Evolutionary conservation across 2,888 invertebrate genomes (phyloP), one percentile per base, ranked within the genome.

Genomic region (Oscheius sp.): DNA sequence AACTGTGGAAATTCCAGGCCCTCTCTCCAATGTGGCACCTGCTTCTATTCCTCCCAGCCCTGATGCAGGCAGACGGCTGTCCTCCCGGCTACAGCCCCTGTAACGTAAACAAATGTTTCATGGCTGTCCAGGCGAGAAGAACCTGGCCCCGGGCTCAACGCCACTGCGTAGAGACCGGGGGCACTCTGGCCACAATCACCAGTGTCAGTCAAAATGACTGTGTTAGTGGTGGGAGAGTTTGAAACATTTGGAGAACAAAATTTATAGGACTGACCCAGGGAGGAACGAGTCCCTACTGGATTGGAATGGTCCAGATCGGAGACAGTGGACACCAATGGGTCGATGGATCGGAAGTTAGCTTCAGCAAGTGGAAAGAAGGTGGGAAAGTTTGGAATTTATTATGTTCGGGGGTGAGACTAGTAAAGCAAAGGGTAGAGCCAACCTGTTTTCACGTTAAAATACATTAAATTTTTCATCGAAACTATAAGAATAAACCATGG

Each of bases 311-410:
- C 10, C 63, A 63, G 32, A 47, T 63, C 11, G 63, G 63, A 63
- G 63, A 63, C 48, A 29, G 48, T 21, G 63, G 63, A 47, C 48
- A 48, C 29, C 10, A 5, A 4, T 63, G 63, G 63, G 29, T 48
- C n/a, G 63, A 63, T 48, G 63, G 63, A n/a, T 63, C 63, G 47
- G 63, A 63, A 48, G 29, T 63, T n/a, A 50, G 47, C 29, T 63
- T 21, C 50, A 63, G 2, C n/a, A 63, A 63, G 21, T 63, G 63
- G 63, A 63, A 63, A 48, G n/a, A 10, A 7, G 48, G 63, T 50
- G 32, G 48, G 48, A 21, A 32, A 11, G 29, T 33, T 32, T 32
- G 32, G 32, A 11, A 53, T 9, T 4, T 9, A 29, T 2, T 29
- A 9, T 53, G n/a, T 53, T 53, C 29, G 3, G 3, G 29, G n/a